Evolutionary conservation across 2,113 vertebrate species (phyloP).

Genomic region (Upupa epops): DNA sequence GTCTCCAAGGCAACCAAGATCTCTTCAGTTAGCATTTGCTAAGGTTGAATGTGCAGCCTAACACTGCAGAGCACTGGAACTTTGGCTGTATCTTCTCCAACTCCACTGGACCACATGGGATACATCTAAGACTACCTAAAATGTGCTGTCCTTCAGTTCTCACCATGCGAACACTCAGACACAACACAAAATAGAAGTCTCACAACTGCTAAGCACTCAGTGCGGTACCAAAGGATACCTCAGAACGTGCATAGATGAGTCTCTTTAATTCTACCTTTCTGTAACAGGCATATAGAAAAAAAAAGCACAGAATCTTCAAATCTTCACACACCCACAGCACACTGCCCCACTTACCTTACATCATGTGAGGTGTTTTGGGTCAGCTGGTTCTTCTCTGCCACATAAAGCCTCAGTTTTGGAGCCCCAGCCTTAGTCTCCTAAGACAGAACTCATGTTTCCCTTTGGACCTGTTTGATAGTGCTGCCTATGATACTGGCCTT

Average conservation of each 20-base stretch:
- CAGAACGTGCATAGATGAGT: not conserved
- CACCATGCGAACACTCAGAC: not conserved
- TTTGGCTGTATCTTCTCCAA: not conserved
- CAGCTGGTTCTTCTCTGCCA: no score
- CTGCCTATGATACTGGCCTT: no score
- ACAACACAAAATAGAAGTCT: not conserved
- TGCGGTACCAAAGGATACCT: not conserved
- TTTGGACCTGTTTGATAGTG: no score
- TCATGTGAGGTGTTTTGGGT: no score
- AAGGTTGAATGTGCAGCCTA: not conserved
- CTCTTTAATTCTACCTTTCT: not conserved
- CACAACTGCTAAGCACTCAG: not conserved
- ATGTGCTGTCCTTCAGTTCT: not conserved
- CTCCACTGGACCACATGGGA: not conserved
- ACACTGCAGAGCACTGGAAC: not conserved
- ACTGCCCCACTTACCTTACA: no score
- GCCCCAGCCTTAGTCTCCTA: no score
- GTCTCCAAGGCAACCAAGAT: conserved; percentile 2
- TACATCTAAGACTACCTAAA: not conserved
- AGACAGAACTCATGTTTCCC: no score
- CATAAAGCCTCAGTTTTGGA: no score
- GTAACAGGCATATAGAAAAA: not conserved
- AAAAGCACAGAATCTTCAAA: not conserved
- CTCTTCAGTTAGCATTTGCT: not conserved
- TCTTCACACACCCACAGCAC: not conserved